Conservation (phyloP, 2,888 invertebrate species). For the Melipona bicolor region DNA sequence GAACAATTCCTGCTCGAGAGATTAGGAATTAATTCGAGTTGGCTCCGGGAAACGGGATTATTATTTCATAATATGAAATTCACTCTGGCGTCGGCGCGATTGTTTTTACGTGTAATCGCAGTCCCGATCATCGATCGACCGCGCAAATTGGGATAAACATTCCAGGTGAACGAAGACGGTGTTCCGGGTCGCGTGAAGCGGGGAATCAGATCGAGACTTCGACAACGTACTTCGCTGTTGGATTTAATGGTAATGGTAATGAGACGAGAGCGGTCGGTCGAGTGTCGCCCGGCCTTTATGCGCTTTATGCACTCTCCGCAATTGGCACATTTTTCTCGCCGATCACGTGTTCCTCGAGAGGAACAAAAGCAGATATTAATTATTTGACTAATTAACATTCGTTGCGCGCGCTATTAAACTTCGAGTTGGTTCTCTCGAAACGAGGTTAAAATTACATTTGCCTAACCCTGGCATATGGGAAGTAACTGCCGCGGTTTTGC, state of each 20-base stretch:
- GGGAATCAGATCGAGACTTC: conserved; percentile 12
- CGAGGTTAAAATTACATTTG: background rate
- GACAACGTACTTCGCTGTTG: conserved; percentile 2
- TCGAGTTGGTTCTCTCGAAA: background rate
- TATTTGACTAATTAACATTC: background rate
- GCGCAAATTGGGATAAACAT: conserved; percentile 2
- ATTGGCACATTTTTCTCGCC: conserved; percentile 39
- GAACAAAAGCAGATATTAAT: background rate
- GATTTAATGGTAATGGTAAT: background rate
- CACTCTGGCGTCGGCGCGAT: background rate
- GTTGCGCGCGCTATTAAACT: background rate
- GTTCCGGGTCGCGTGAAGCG: background rate
- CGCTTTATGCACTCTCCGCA: conserved; percentile 21
- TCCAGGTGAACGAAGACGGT: conserved; percentile 20
- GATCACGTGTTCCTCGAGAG: background rate
- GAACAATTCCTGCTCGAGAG: too few species aligned
- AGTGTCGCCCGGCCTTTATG: conserved; percentile 2
- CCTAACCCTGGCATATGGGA: background rate
- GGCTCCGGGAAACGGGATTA: background rate
- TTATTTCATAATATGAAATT: background rate
- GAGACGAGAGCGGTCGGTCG: conserved; percentile 27
- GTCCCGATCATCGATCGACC: background rate
- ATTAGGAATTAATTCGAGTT: too few species aligned
- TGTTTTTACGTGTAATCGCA: conserved; percentile 18
- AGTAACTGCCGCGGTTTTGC: background rate